Percentiles rank a stretch among this genome's conserved stretches.
phyloP scores from a whole-genome alignment of 2,797 vertebrate species.

The Alauda arvensis region DNA sequence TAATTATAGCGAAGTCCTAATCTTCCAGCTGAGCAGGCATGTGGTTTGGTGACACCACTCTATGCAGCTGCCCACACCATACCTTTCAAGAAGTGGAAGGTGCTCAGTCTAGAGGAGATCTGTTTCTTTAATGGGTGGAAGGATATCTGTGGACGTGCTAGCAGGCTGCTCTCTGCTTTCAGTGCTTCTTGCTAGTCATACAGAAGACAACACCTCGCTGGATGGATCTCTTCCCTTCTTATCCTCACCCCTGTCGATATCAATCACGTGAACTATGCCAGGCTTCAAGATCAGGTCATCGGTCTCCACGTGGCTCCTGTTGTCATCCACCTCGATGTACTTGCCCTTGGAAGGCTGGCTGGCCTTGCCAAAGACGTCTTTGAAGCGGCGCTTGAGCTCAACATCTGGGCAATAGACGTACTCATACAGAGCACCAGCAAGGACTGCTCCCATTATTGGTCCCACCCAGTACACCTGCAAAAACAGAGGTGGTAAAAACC shows the following conservation, averaged over 20 bases:
- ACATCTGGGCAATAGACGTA: conserved; percentile 89
- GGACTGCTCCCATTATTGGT: conserved; percentile 85
- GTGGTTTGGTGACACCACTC: background rate
- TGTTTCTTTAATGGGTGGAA: conserved; percentile 80
- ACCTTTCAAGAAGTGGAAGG: background rate
- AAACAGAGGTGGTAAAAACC: background rate
- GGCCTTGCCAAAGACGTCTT: conserved; percentile 82
- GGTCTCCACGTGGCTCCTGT: conserved; percentile 73
- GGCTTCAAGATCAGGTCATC: conserved; percentile 82
- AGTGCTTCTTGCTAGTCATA: conserved; percentile 90
- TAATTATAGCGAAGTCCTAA: conserved; percentile 34
- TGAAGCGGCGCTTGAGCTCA: conserved; percentile 80
- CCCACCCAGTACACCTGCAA: conserved; percentile 92
- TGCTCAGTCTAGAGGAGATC: conserved; percentile 72
- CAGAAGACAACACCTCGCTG: conserved; percentile 85
- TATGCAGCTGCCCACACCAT: background rate
- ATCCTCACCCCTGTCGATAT: conserved; percentile 77
- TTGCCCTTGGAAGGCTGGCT: conserved; percentile 78
- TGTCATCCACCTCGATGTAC: conserved; percentile 85
- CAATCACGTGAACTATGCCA: conserved; percentile 76
- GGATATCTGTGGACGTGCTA: conserved; percentile 65
- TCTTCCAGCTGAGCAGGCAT: background rate
- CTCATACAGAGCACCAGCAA: conserved; percentile 88
- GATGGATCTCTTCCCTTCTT: conserved; percentile 84
- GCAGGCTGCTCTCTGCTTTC: conserved; percentile 82